A percentile compares a stretch with the other conserved stretches of the same genome.
These are phyloP conservation scores for Dicycla oo DNA, from an alignment of 2,888 invertebrate species.

Conservation along the genomic window DNA sequence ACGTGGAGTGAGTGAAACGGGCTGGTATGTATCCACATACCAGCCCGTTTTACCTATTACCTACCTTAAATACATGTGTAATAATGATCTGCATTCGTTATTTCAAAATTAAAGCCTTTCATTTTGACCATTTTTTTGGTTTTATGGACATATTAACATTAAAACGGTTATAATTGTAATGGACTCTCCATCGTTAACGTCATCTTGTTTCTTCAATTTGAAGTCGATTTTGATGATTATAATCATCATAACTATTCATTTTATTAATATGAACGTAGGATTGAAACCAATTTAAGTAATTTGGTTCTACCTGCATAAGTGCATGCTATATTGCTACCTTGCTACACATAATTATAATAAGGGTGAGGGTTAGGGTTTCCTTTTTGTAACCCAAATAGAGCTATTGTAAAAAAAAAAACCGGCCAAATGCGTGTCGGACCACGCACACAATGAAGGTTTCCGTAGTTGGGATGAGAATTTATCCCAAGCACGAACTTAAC, in stretches of 20 bases:
- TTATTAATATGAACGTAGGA: conserved; percentile 20
- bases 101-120: conserved; percentile 36
- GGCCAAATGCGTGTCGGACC: too few relatives aligned
- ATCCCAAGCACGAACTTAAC: too few relatives aligned
- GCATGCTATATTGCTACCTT: conserved; percentile 4
- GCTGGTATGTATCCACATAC: too few relatives aligned
- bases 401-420: conserved; percentile 8
- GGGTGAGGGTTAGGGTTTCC: background rate
- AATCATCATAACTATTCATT: conserved; percentile 37
- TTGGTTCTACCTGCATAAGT: conserved; percentile 40
- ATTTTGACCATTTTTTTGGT: conserved; percentile 31
- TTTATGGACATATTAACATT: conserved; percentile 34
- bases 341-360: background rate
- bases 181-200: background rate
- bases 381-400: conserved; percentile 5
- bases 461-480: too few relatives aligned
- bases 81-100: conserved; percentile 47
- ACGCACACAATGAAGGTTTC: too few relatives aligned
- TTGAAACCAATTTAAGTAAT: conserved; percentile 14
- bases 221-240: conserved; percentile 29
- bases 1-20: too few relatives aligned
- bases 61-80: too few relatives aligned
- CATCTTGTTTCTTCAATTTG: conserved; percentile 25
- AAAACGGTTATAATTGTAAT: conserved; percentile 25
- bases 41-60: too few relatives aligned